Percentiles rank a stretch among this genome's conserved stretches.
These are phyloP conservation scores for Seriola rivoliana DNA, from an alignment of 2,113 vertebrate species.

Conservation along the genomic window DNA sequence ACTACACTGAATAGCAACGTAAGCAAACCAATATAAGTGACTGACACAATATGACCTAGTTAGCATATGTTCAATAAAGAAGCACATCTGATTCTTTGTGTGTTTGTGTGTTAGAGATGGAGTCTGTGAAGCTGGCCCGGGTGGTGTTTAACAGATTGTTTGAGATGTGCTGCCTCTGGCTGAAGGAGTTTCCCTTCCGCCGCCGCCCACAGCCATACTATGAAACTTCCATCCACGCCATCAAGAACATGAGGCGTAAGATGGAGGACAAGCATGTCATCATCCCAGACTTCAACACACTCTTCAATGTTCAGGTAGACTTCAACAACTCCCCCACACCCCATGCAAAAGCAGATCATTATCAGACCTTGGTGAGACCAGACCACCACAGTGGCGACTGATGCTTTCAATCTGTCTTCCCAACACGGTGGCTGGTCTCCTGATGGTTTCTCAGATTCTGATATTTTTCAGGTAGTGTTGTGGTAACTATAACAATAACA, in stretches of 20 bases:
- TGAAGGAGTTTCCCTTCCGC: conserved; percentile 93
- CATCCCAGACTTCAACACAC: conserved; percentile 97
- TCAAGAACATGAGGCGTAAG: conserved; percentile 99
- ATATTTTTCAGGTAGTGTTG: no score
- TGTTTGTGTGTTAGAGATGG: conserved; percentile 87
- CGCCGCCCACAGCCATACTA: conserved; percentile 93
- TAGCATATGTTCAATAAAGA: neutral
- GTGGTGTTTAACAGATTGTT: conserved; percentile 93
- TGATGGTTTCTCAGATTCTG: neutral
- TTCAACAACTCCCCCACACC: no score
- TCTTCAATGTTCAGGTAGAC: conserved; percentile 90
- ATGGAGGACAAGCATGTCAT: conserved; percentile 99
- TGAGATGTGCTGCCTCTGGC: conserved; percentile 93
- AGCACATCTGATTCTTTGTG: conserved; percentile 17
- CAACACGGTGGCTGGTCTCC: no score
- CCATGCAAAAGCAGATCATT: no score
- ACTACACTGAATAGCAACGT: no score
- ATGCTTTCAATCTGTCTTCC: neutral
- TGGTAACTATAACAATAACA: no score
- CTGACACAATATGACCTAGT: neutral
- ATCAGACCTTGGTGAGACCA: neutral
- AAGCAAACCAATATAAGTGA: neutral
- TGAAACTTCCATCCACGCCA: conserved; percentile 98
- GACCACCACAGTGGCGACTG: no score
- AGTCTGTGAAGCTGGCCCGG: conserved; percentile 92